A percentile compares a stretch with the other conserved stretches of the same genome.
Evolutionary conservation across 2,113 vertebrate genomes (phyloP).

Genomic region (Alces alces): DNA sequence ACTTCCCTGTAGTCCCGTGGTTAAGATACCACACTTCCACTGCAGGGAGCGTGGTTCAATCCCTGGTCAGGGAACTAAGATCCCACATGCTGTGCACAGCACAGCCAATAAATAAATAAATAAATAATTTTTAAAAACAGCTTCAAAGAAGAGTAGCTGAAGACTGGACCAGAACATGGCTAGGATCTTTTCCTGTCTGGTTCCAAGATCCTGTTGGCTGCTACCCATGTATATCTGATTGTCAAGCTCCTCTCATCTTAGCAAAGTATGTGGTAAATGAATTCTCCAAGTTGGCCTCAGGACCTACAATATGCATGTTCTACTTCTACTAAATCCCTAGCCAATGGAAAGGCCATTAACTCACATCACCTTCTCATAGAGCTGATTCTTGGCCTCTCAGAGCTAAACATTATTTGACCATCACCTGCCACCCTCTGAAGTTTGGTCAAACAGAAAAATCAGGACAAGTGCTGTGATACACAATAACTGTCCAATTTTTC

Average conservation of each 20-base stretch:
- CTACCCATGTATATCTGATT: background rate
- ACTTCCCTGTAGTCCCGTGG: background rate
- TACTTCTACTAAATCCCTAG: background rate
- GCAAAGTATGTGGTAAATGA: background rate
- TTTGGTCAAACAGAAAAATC: background rate
- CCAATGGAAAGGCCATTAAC: background rate
- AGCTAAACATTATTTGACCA: background rate
- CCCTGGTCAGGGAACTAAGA: background rate
- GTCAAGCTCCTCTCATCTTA: background rate
- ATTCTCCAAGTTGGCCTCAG: background rate
- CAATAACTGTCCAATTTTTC: background rate
- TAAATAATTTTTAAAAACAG: background rate
- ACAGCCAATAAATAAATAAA: background rate
- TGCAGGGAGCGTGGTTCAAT: background rate
- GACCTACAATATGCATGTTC: rapidly evolving
- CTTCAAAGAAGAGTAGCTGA: background rate
- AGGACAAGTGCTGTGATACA: background rate
- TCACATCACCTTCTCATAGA: background rate
- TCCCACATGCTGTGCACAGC: background rate
- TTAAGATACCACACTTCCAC: background rate
- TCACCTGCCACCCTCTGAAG: background rate
- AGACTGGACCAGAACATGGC: background rate
- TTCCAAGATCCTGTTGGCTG: background rate
- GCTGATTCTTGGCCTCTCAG: background rate
- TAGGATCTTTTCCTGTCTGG: background rate